Evolutionary conservation across 92 coral and sea anemone genomes (phyloP).

Genomic region (Anthopleura xanthogrammica): DNA sequence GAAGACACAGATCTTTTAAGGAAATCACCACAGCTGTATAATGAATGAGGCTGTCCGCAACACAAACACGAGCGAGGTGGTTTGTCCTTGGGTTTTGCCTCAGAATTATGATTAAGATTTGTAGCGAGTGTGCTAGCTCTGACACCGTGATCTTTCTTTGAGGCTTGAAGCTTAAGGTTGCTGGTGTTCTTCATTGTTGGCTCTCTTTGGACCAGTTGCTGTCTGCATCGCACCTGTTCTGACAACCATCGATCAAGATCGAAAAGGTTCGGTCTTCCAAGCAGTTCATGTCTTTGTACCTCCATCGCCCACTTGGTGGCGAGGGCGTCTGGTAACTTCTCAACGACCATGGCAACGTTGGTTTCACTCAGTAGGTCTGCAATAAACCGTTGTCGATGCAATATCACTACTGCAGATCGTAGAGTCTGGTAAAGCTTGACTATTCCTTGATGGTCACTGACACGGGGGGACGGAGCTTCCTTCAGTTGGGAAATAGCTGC

Average conservation of each 20-base stretch:
- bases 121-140: slow-evolving; percentile 1
- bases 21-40: slow-evolving; percentile 41
- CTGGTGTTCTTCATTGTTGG: too few species aligned
- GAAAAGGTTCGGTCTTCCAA: neutral
- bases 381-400: slow-evolving; percentile 54
- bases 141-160: too few species aligned
- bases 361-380: slow-evolving; percentile 57
- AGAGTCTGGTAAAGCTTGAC: slow-evolving; percentile 38
- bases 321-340: slow-evolving; percentile 9
- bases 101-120: neutral
- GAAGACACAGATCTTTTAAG: slow-evolving; percentile 14
- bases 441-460: slow-evolving; percentile 39
- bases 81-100: neutral
- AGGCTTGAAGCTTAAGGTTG: too few species aligned
- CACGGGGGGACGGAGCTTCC: slow-evolving; percentile 38
- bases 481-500: neutral
- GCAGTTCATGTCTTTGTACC: slow-evolving; percentile 5
- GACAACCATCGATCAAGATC: too few species aligned
- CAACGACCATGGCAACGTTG: slow-evolving; percentile 40
- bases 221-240: too few species aligned
- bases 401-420: slow-evolving; percentile 44
- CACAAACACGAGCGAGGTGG: slow-evolving; percentile 30
- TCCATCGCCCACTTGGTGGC: too few species aligned
- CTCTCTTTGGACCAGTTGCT: too few species aligned
- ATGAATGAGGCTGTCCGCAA: slow-evolving; percentile 28